phyloP scores from a whole-genome alignment of 2,797 vertebrate genomes.

The Pterois miles region DNA sequence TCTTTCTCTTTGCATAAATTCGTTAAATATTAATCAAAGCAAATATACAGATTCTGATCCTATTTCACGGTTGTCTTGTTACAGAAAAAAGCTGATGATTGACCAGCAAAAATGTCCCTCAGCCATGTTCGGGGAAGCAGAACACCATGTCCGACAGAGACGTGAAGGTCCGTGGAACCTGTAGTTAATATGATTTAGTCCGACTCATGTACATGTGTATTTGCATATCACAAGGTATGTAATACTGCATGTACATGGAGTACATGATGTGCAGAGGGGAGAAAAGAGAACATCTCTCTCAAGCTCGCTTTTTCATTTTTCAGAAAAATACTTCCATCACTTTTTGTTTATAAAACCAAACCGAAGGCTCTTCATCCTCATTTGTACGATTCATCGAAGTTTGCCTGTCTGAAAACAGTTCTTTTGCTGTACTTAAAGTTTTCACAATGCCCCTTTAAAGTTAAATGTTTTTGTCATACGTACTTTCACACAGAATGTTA shows the following conservation, averaged over 20 bases:
- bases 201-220: neutral
- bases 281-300: no score
- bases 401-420: no score
- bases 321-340: no score
- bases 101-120: conserved; percentile 14
- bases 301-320: no score
- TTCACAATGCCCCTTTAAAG: no score
- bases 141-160: conserved; percentile 23
- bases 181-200: conserved; percentile 11
- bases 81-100: conserved; percentile 37
- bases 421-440: no score
- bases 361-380: no score
- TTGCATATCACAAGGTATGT: neutral
- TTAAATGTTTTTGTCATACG: no score
- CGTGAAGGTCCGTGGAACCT: neutral
- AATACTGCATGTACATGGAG: neutral
- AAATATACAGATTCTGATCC: conserved; percentile 17
- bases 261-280: no score
- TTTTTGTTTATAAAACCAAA: no score
- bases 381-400: no score
- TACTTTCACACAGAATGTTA: no score
- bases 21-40: conserved; percentile 2
- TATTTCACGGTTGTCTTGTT: conserved; percentile 23
- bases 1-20: conserved; percentile 28
- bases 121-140: conserved; percentile 27